Percentiles rank a stretch among this genome's conserved stretches.
Conservation (phyloP, 2,888 invertebrate genomes). For the Coremacera marginata region DNA sequence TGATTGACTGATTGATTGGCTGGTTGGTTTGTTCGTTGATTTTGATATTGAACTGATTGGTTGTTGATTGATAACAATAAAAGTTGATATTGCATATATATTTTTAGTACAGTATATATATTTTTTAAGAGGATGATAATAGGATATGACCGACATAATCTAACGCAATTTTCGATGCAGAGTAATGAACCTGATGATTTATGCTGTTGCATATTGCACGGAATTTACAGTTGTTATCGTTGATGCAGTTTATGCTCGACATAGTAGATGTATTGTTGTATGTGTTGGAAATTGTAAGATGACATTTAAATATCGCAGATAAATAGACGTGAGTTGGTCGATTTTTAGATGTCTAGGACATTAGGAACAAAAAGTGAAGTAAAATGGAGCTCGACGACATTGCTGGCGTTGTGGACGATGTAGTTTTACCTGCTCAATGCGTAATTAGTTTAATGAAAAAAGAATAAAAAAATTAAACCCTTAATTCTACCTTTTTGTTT, state of each 20-base stretch:
- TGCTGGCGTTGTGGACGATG: conserved; percentile 17
- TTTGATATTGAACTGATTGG: conserved; percentile 41
- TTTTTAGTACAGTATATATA: conserved; percentile 26
- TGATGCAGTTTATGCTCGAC: conserved; percentile 21
- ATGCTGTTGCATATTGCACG: conserved; percentile 25
- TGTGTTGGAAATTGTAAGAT: conserved; percentile 31
- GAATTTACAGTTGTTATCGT: conserved; percentile 10
- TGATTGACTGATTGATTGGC: conserved; percentile 41
- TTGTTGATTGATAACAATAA: conserved; percentile 49
- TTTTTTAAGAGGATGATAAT: conserved; percentile 19
- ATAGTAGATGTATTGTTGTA: conserved; percentile 29
- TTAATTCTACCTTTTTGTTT: conserved; percentile 13
- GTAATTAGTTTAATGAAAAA: conserved; percentile 28
- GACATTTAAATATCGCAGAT: conserved; percentile 14
- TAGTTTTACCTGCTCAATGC: conserved; percentile 32
- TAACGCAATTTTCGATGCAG: conserved; percentile 25
- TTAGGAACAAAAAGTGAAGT: conserved; percentile 14
- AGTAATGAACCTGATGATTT: conserved; percentile 7
- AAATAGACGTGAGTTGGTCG: conserved; percentile 6
- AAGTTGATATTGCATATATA: conserved; percentile 28
- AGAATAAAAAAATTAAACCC: conserved; percentile 23
- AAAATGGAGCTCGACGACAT: conserved; percentile 13
- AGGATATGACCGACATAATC: conserved; percentile 31
- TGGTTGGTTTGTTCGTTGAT: conserved; percentile 50
- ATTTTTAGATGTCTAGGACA: conserved; percentile 22